Conservation (phyloP, 2,797 vertebrate species). For the Vultur gryphus region DNA sequence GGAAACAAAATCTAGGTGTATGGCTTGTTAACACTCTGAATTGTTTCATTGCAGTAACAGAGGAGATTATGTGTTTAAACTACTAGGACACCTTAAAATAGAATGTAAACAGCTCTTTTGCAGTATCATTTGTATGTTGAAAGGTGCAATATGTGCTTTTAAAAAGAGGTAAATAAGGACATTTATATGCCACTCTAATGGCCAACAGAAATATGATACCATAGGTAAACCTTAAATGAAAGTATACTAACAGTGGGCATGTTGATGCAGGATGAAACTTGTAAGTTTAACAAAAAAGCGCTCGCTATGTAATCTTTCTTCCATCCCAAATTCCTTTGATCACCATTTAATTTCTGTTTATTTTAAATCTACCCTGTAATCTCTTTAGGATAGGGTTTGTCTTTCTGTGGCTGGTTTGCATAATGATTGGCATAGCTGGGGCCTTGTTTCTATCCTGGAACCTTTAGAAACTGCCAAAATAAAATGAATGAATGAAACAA, state of each 20-base stretch:
- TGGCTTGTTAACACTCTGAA: not conserved
- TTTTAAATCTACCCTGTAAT: slow-evolving; percentile 13
- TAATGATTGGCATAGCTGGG: not conserved
- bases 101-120: not conserved
- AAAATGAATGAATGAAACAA: slow-evolving; percentile 23
- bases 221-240: not conserved
- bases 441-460: not conserved
- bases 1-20: not conserved
- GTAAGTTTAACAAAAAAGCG: not conserved
- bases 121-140: not conserved
- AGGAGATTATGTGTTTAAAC: not conserved
- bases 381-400: not conserved
- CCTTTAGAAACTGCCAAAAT: slow-evolving; percentile 16
- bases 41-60: not conserved
- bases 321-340: not conserved
- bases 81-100: not conserved
- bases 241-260: not conserved
- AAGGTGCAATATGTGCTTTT: not conserved
- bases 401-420: not conserved
- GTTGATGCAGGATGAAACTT: not conserved
- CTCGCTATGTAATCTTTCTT: not conserved
- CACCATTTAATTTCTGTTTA: slow-evolving; percentile 1
- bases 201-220: not conserved
- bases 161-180: not conserved
- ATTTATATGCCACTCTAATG: not conserved